A percentile compares a stretch with the other conserved stretches of the same genome.
Conservation (phyloP, 2,888 invertebrate genomes). For the Exocentrus adspersus region DNA sequence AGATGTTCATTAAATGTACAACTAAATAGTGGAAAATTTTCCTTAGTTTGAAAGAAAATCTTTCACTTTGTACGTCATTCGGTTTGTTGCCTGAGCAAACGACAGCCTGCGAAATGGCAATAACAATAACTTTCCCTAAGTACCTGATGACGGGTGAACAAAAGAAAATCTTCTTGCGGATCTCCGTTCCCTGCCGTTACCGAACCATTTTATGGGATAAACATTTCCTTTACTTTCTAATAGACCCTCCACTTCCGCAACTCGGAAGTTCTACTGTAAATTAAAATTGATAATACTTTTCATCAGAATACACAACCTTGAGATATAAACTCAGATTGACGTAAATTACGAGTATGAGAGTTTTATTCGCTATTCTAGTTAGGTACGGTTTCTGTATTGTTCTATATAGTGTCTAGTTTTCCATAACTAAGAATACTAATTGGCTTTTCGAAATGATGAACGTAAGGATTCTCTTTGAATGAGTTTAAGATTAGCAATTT, state of each 20-base stretch:
- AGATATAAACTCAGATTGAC: background rate
- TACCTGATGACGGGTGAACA: slow-evolving; percentile 29
- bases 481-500: too few relatives aligned
- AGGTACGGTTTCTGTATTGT: too few relatives aligned
- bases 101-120: slow-evolving; percentile 31
- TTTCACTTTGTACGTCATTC: slow-evolving; percentile 34
- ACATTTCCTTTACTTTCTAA: slow-evolving; percentile 18
- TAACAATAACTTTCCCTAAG: slow-evolving; percentile 30
- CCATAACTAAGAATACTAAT: too few relatives aligned
- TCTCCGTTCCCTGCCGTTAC: slow-evolving; percentile 5
- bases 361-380: too few relatives aligned
- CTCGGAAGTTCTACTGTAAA: slow-evolving; percentile 3
- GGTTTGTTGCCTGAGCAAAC: slow-evolving; percentile 33
- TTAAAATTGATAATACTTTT: background rate
- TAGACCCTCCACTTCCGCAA: slow-evolving; percentile 14
- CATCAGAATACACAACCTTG: background rate
- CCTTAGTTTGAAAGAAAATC: too few relatives aligned
- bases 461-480: too few relatives aligned
- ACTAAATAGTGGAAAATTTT: too few relatives aligned
- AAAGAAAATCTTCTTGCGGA: slow-evolving; percentile 24
- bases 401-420: too few relatives aligned
- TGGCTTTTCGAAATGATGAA: too few relatives aligned
- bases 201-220: slow-evolving; percentile 19
- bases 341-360: too few relatives aligned
- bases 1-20: too few relatives aligned